Evolutionary conservation across 2,888 invertebrate species (phyloP), one percentile per base, ranked within the genome.

Genomic region (Patella caerulea): DNA sequence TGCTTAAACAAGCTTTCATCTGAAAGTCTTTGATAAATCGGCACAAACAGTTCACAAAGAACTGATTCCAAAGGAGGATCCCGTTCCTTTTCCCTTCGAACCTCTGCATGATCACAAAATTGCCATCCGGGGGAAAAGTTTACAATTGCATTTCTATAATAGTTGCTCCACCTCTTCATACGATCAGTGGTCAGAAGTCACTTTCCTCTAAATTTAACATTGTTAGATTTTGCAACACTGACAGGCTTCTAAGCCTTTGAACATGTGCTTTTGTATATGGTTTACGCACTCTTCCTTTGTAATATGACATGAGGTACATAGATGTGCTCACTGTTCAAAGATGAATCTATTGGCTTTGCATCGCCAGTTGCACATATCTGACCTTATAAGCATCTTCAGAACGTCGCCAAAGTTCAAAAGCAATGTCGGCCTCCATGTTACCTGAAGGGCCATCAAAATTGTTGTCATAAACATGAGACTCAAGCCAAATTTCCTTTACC

Each of bases 181-280:
- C 56, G 14, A 56, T 56, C 56, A 2, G 2, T 17, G 14, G 56
- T 56, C 56, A 56, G 2, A 14, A 15, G 14, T 3, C 17, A 2
- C 15, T 34, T 34, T 34, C 34, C 34, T 34, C 34, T 4, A 7
- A 34, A 5, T 5, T 34, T 34, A 34, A 34, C 34, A 34, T 34
- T 34, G 4, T 34, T 34, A 34, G 34, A 34, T 4, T 34, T 34
- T 4, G 34, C 34, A 5, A 3, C 34, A 34, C 7, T 34, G 34
- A 34, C 17, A 0, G 12, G 4, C 24, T n/a, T 71, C 56, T 12
- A 76, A 53, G n/a, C 76, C 76, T 19, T 19, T 17, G 71, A 53
- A 76, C 72, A 72, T 76, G n/a, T 72, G 71, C 55, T 76, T 76
- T 7, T 76, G 72, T 11, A 76, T 34, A 55, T 72, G 76, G 45